phyloP scores from a whole-genome alignment of 2,888 invertebrate species.

The Xestia c-nigrum region DNA sequence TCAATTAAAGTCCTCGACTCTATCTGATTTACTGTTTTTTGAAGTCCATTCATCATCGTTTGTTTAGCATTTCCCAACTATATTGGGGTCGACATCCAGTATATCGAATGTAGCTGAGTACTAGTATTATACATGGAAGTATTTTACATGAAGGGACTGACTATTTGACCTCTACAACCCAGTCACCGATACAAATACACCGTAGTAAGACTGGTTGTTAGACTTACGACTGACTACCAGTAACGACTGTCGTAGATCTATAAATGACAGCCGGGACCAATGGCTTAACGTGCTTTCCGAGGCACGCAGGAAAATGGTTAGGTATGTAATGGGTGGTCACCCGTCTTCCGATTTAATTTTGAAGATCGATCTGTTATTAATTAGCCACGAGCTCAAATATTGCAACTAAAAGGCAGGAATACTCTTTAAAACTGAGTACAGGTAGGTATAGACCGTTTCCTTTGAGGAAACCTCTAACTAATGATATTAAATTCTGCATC shows the following conservation, averaged over 20 bases:
- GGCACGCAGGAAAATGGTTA: not conserved
- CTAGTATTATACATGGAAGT: not conserved
- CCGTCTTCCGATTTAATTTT: not conserved
- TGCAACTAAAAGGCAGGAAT: not conserved
- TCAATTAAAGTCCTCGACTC: too few relatives aligned
- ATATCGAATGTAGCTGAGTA: not conserved
- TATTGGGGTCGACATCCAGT: not conserved
- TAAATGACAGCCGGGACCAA: not conserved
- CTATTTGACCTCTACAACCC: not conserved
- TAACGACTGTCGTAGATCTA: not conserved
- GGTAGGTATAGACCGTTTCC: constrained; percentile 53
- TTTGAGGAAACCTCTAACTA: constrained; percentile 73
- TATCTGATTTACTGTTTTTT: too few relatives aligned
- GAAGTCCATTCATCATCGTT: not conserved
- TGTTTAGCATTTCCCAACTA: not conserved
- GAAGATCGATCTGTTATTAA: not conserved
- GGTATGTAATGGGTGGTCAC: not conserved
- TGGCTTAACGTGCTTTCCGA: not conserved
- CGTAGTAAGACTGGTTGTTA: not conserved
- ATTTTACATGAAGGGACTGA: not conserved
- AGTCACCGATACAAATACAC: not conserved
- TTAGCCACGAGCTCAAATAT: not conserved
- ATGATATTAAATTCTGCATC: constrained; percentile 75
- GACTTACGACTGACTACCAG: not conserved
- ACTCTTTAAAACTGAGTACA: too few relatives aligned